Conservation (phyloP, 2,888 invertebrate genomes). For the Lissocephala sabroskyi region DNA sequence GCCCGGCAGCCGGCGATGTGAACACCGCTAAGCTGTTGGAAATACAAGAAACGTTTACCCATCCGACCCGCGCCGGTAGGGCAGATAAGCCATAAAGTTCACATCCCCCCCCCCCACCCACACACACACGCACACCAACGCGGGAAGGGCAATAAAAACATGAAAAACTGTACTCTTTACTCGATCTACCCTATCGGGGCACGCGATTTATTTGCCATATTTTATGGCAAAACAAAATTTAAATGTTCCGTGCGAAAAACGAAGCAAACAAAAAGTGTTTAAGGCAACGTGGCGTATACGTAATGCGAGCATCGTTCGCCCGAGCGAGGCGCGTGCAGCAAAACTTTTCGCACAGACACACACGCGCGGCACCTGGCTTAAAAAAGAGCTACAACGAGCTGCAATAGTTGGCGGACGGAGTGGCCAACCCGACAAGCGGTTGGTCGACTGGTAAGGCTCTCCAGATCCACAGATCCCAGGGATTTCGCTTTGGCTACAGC, state of each 20-base stretch:
- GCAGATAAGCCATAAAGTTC: conserved; percentile 59
- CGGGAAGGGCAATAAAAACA: too few relatives aligned
- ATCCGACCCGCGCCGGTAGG: conserved; percentile 35
- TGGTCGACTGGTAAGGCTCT: too few relatives aligned
- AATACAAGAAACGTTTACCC: too few relatives aligned
- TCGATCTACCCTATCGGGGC: too few relatives aligned
- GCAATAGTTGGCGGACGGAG: neutral
- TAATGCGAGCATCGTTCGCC: conserved; percentile 40
- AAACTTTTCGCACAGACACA: neutral
- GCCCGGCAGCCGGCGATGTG: too few relatives aligned
- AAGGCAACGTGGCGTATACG: conserved; percentile 56
- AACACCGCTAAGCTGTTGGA: conserved; percentile 37
- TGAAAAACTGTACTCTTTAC: too few relatives aligned
- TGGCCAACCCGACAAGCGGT: too few relatives aligned
- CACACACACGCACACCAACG: neutral
- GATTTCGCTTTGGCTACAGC: too few relatives aligned
- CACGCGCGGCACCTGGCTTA: neutral
- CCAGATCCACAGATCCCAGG: too few relatives aligned
- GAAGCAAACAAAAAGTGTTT: conserved; percentile 63
- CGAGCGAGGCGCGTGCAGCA: neutral
- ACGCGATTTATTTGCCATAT: conserved; percentile 60
- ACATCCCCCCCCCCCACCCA: too few relatives aligned
- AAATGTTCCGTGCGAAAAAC: conserved; percentile 54
- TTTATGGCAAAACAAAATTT: conserved; percentile 57
- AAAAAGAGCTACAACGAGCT: neutral